Evolutionary conservation across 2,888 invertebrate genomes (phyloP), one percentile per base, ranked within the genome.

Genomic region (Protonemura montana): DNA sequence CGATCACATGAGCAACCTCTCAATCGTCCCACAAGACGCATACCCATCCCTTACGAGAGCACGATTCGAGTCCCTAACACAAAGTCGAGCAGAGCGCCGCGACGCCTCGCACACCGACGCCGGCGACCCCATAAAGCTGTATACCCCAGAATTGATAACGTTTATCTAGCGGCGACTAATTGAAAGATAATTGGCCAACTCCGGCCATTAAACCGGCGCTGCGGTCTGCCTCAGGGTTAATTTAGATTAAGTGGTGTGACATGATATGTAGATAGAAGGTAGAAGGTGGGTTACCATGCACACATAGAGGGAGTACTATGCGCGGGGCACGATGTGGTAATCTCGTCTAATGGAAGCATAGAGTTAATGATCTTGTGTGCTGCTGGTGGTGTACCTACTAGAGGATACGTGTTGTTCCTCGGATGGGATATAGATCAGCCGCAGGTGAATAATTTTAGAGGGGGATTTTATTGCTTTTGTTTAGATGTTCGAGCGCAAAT

Each of bases 121-220:
- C 82, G 82, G 10, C 35, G 82, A 28, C 78, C 25, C 83, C 87
- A 87, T 87, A 87, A 87, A 87, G 35, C 87, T 87, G 85, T 77
- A 76, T 77, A 21, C 35, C n/a, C 80, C 76, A 29, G 84, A 85
- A 85, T 85, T 85, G 86, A 87, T 87, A 87, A 86, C 86, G 77
- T 81, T 80, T 87, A 87, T 87, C 87, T 87, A 80, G 28, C 13
- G 59, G 42, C 80, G 26, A 26, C 80, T 87, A 87, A 87, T 87
- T 87, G 87, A 87, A 87, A 87, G 87, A 86, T 87, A 87, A 87
- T 87, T 87, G 87, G 83, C 81, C 85, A 87, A 87, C 86, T 87
- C 87, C 80, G 29, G 30, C 86, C 87, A 87, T 87, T 87, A 87
- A 76, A 29, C 41, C n/a, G n/a, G 83, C 41, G 42, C 82, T 85